These are phyloP conservation scores for Xiphophorus hellerii DNA, from an alignment of 2,113 vertebrate species.

Conservation along the genomic window DNA sequence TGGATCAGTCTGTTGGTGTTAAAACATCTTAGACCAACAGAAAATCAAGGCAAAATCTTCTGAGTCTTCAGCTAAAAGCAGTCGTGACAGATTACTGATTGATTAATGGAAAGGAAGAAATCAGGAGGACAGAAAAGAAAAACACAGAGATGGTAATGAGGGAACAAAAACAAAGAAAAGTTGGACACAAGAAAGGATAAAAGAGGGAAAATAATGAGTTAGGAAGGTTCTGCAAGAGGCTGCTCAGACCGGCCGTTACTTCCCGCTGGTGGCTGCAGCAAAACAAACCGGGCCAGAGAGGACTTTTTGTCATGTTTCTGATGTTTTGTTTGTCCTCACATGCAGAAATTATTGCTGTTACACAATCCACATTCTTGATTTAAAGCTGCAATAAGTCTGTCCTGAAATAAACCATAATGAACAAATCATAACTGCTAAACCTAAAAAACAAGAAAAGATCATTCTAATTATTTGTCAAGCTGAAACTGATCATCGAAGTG, in stretches of 20 bases:
- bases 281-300: constrained; percentile 11
- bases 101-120: too few relatives aligned
- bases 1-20: too few relatives aligned
- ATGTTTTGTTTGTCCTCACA: background rate
- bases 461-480: background rate
- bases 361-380: background rate
- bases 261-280: constrained; percentile 31
- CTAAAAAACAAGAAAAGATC: background rate
- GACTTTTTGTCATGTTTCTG: background rate
- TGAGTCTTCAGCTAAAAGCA: too few relatives aligned
- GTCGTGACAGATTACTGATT: too few relatives aligned
- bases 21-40: too few relatives aligned
- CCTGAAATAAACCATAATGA: background rate
- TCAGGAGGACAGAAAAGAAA: too few relatives aligned
- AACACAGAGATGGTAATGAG: too few relatives aligned
- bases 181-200: too few relatives aligned
- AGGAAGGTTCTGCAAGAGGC: constrained; percentile 13
- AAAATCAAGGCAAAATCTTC: too few relatives aligned
- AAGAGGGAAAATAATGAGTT: too few relatives aligned
- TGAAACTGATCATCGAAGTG: background rate
- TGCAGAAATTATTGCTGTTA: background rate
- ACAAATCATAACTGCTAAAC: background rate
- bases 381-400: background rate
- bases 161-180: too few relatives aligned
- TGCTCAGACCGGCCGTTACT: constrained; percentile 10